Base-by-base conservation (phyloP, 2,888 invertebrate species). In the Cerceris ruficornis region DNA sequence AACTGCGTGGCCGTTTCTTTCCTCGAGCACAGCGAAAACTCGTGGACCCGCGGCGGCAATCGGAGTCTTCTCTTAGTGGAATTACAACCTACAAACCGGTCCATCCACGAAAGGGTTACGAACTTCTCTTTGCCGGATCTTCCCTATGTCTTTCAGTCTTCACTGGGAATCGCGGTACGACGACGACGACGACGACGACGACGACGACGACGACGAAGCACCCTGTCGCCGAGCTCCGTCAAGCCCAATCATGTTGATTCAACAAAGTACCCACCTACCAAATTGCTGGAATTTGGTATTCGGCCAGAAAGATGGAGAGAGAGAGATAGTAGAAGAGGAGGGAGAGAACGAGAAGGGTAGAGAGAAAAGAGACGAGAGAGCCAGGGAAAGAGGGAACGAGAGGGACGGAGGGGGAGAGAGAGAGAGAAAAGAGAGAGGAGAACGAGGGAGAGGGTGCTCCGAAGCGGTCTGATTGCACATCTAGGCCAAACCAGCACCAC, bases 201-300 rank as follows among this genome's bases (percentile, higher is more conserved):
- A 46, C 67, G 49, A 55, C 43, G 49, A 43, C 68, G 67, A 49
- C 39, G 78, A 62, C 68, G 76, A 15, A 77, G 80, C 72, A 61
- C 78, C 85, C 83, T 81, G 85, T 86, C 87, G 87, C 84, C 88
- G 88, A 78, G 84, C 81, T 84, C 86, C 89, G 90, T 90, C 91
- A 89, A 90, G 91, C 90, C 89, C 92, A 91, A 92, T 92, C 91
- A 92, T 91, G 92, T 92, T 92, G 92, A 92, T 92, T 92, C 92
- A 92, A 92, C 92, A 92, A 91, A 92, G 92, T 91, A 92, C 90
- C 91, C 89, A 91, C 90, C 91, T 90, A 90, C 90, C 90, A 91
- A 92, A 91, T 92, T 92, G 91, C 89, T 88, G 89, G 90, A 92
- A 92, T 92, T 92, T 92, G 92, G 92, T 92, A 92, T 92, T 92